Conservation (phyloP, 1,140 invertebrate genomes). For the Globodera ellingtonae region DNA sequence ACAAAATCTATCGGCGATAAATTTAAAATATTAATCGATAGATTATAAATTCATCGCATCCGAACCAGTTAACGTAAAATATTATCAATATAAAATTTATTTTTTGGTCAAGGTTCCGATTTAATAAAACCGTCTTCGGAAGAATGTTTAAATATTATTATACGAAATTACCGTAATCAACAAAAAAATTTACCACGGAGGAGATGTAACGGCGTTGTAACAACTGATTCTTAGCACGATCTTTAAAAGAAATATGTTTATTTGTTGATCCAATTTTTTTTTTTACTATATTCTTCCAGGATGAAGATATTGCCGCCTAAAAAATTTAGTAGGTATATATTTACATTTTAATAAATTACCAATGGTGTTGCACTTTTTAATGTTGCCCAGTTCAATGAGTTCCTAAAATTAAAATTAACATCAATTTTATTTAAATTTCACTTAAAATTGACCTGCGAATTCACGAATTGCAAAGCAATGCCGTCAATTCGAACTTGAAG, state of each 20-base stretch:
- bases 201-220: slow-evolving; percentile 96
- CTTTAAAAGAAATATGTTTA: slow-evolving; percentile 68
- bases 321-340: not conserved
- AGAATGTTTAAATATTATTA: too few relatives aligned
- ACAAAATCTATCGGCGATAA: slow-evolving; percentile 15
- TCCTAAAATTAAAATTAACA: slow-evolving; percentile 77
- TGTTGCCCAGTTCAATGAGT: slow-evolving; percentile 97
- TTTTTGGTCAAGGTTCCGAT: not conserved
- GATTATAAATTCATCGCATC: too few relatives aligned
- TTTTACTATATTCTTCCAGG: slow-evolving; percentile 97
- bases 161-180: too few relatives aligned
- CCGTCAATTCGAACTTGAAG: slow-evolving; percentile 99
- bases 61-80: slow-evolving; percentile 8
- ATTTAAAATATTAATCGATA: too few relatives aligned
- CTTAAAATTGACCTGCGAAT: slow-evolving; percentile 83
- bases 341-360: slow-evolving; percentile 14
- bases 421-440: not conserved
- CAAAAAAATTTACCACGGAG: slow-evolving; percentile 81
- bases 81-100: slow-evolving; percentile 4
- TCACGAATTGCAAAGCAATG: slow-evolving; percentile 93
- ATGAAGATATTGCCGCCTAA: slow-evolving; percentile 98
- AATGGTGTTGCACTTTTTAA: slow-evolving; percentile 93
- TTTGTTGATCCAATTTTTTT: not conserved
- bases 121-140: too few relatives aligned
- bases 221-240: slow-evolving; percentile 94